A percentile compares a stretch with the other conserved stretches of the same genome.
Evolutionary conservation across 2,797 vertebrate species (phyloP).

Genomic region (Acrossocheilus wenchowensis): DNA sequence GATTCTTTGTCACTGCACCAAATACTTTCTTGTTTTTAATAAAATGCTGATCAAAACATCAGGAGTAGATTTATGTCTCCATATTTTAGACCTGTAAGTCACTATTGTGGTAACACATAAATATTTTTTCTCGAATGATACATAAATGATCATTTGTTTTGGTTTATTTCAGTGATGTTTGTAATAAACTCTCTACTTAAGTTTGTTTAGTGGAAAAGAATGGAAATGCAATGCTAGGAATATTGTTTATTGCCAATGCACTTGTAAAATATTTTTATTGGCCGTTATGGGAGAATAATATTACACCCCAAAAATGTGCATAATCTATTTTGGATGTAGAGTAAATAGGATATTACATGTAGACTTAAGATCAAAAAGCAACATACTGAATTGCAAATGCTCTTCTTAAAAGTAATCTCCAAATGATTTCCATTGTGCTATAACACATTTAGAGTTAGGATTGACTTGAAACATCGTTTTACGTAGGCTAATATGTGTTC

Average conservation of each 20-base stretch:
- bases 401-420: background rate
- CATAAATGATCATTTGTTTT: slow-evolving; percentile 14
- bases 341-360: slow-evolving; percentile 3
- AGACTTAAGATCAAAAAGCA: background rate
- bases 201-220: slow-evolving; percentile 10
- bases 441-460: background rate
- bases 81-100: slow-evolving; percentile 21
- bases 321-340: slow-evolving; percentile 4
- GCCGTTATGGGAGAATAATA: slow-evolving; percentile 12
- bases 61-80: slow-evolving; percentile 20
- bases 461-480: background rate
- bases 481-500: background rate
- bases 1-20: slow-evolving; percentile 14
- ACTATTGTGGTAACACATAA: background rate
- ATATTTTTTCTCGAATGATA: slow-evolving; percentile 4
- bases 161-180: slow-evolving; percentile 12
- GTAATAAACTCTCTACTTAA: background rate
- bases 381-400: background rate
- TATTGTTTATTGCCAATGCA: slow-evolving; percentile 23
- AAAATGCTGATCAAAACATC: slow-evolving; percentile 32
- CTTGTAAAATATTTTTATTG: slow-evolving; percentile 14
- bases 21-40: slow-evolving; percentile 26
- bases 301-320: background rate
- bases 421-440: background rate
- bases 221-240: slow-evolving; percentile 9